phyloP scores from a whole-genome alignment of 2,113 vertebrate species.

The Alexandromys fortis region DNA sequence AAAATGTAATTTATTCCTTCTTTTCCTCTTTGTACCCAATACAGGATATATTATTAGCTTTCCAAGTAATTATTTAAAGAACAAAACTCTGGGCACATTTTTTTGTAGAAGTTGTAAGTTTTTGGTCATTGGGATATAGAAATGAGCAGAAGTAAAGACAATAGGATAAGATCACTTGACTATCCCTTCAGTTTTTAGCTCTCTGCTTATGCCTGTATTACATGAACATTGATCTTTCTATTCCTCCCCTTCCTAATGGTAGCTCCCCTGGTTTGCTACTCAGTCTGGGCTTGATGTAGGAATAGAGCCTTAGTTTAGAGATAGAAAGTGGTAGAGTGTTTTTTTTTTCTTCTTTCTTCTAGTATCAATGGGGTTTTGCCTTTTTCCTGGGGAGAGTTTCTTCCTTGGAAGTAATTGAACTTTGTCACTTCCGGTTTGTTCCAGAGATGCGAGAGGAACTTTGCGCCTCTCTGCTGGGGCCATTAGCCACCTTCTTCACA shows the following conservation, averaged over 20 bases:
- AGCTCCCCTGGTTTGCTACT: background rate
- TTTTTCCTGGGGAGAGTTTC: background rate
- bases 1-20: background rate
- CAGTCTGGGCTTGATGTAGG: too few relatives aligned
- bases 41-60: background rate
- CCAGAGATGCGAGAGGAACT: background rate
- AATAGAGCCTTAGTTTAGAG: background rate
- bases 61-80: background rate
- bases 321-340: background rate
- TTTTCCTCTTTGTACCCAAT: background rate
- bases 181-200: background rate
- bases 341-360: background rate
- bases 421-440: background rate
- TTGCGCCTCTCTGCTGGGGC: background rate
- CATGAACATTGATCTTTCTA: background rate
- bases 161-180: background rate
- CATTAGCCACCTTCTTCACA: background rate
- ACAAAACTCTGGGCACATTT: background rate
- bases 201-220: background rate
- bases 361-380: background rate
- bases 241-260: accelerated
- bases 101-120: background rate
- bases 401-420: background rate
- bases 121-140: background rate
- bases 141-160: background rate